A percentile compares a stretch with the other conserved stretches of the same genome.
Conservation (phyloP, 2,113 vertebrate species). For the Lampris megalopsis region DNA sequence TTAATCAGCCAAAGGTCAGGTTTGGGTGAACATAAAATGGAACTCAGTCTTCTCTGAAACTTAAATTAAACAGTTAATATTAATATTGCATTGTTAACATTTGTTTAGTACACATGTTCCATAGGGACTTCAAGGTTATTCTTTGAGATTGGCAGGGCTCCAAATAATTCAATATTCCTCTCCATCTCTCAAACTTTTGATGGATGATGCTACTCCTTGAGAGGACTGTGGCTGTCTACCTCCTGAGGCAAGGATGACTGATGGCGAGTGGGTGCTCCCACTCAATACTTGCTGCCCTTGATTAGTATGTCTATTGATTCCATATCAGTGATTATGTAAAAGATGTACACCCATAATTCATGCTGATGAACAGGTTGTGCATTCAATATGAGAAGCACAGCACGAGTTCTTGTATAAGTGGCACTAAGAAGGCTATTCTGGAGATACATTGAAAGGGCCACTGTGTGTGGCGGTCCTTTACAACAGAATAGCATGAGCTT, state of each 20-base stretch:
- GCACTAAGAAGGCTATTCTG: not conserved
- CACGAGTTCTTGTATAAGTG: not conserved
- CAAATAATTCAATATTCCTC: slow-evolving; percentile 44
- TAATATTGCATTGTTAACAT: slow-evolving; percentile 22
- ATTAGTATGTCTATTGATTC: slow-evolving; percentile 77
- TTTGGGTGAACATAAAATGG: not conserved
- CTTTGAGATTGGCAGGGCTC: slow-evolving; percentile 54
- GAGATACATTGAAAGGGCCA: slow-evolving; percentile 8
- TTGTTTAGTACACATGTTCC: slow-evolving; percentile 31
- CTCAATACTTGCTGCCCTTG: slow-evolving; percentile 76
- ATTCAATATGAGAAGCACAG: slow-evolving; percentile 38
- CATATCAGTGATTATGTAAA: slow-evolving; percentile 77
- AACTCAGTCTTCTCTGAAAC: slow-evolving; percentile 5
- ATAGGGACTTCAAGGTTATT: slow-evolving; percentile 64
- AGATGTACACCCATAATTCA: slow-evolving; percentile 71
- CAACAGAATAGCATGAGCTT: too few relatives aligned
- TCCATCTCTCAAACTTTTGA: slow-evolving; percentile 75
- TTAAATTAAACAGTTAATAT: slow-evolving; percentile 22
- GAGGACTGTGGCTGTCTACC: slow-evolving; percentile 60
- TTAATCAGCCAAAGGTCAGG: not conserved
- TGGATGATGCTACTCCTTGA: slow-evolving; percentile 68
- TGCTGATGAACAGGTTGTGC: slow-evolving; percentile 54
- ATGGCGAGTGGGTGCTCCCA: slow-evolving; percentile 63
- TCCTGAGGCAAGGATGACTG: slow-evolving; percentile 69
- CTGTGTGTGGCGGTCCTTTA: slow-evolving; percentile 12